Percentiles rank a stretch among this genome's conserved stretches.
Conservation (phyloP, 2,888 invertebrate species). For the Ormyrus pomaceus region DNA sequence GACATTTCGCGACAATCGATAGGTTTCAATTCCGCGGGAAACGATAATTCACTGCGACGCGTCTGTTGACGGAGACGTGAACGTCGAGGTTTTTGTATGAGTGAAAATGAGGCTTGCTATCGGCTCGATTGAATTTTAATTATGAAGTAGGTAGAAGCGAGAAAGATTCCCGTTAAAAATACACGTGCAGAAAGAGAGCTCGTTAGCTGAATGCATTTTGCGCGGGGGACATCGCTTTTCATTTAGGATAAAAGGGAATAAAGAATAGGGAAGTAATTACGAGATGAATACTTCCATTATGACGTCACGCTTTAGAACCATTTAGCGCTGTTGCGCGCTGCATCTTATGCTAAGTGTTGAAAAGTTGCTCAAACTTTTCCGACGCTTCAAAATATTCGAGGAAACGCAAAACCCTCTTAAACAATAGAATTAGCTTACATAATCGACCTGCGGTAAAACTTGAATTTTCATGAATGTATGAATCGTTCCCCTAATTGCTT, state of each 20-base stretch:
- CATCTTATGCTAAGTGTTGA: not conserved
- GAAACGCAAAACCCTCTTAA: not conserved
- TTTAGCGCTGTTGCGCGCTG: not conserved
- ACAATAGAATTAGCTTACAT: conserved; percentile 15
- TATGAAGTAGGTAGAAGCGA: no score
- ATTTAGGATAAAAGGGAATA: not conserved
- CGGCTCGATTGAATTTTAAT: no score
- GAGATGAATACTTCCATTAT: conserved; percentile 5
- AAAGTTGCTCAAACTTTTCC: not conserved
- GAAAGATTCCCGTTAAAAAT: no score
- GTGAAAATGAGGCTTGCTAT: no score
- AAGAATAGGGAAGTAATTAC: conserved; percentile 23
- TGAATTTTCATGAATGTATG: conserved; percentile 3
- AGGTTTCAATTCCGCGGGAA: no score
- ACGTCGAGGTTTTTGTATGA: no score
- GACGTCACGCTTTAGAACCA: not conserved
- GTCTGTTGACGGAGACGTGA: no score
- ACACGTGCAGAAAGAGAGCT: no score
- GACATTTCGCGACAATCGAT: no score
- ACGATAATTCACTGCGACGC: no score
- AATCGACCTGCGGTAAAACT: not conserved
- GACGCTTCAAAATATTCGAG: not conserved
- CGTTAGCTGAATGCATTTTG: no score
- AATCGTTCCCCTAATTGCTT: conserved; percentile 10
- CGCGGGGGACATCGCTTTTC: no score